phyloP scores from a whole-genome alignment of 2,113 vertebrate genomes.

The Megalops atlanticus region DNA sequence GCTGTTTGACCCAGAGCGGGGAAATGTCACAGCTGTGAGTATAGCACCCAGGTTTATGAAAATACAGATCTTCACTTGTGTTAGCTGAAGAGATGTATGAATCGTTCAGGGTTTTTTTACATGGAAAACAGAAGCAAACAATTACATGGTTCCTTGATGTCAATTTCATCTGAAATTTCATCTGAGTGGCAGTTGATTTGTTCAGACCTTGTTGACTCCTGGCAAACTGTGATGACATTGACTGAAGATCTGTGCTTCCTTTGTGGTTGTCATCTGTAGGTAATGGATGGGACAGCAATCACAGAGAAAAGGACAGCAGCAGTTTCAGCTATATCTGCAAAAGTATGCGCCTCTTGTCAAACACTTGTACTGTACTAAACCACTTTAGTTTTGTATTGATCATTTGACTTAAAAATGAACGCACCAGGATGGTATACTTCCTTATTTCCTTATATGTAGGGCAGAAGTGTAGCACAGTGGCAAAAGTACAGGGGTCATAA shows the following conservation, averaged over 20 bases:
- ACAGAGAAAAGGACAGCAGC: constrained; percentile 89
- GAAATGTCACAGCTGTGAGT: constrained; percentile 83
- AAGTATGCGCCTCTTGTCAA: constrained; percentile 65
- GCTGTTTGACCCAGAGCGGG: constrained; percentile 82
- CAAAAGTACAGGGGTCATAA: too few relatives aligned
- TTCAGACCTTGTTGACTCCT: too few relatives aligned
- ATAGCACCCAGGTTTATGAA: background rate
- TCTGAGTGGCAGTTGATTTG: too few relatives aligned
- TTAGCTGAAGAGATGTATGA: background rate
- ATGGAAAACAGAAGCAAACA: background rate
- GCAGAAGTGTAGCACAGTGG: too few relatives aligned
- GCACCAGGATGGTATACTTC: background rate
- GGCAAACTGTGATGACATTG: background rate
- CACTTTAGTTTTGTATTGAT: background rate
- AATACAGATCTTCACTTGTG: background rate
- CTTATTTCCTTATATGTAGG: too few relatives aligned
- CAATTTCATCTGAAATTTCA: too few relatives aligned
- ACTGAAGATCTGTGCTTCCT: background rate
- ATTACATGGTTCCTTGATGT: background rate
- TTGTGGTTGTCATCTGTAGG: constrained; percentile 60
- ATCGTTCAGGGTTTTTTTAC: background rate
- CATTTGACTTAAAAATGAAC: background rate
- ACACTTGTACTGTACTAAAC: background rate
- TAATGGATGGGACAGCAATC: constrained; percentile 87
- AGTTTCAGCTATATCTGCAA: constrained; percentile 90